Conservation (phyloP, 2,888 invertebrate species). For the Argyresthia albistria region DNA sequence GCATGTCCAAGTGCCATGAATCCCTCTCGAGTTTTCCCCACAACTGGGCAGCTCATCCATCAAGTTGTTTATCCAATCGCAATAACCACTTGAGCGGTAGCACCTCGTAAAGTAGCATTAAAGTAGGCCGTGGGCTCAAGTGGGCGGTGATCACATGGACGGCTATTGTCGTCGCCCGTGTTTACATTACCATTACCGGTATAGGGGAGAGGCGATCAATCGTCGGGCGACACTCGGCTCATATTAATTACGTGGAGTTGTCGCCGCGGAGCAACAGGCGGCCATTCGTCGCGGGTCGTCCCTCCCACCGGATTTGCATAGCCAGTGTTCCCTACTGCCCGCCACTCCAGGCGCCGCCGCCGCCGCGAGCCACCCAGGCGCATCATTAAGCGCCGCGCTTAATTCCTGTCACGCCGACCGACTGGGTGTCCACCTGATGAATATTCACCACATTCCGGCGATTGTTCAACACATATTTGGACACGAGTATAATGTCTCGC, state of each 20-base stretch:
- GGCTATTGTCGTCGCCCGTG: conserved; percentile 51
- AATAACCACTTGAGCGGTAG: conserved; percentile 33
- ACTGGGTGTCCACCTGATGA: conserved; percentile 68
- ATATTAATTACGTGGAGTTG: conserved; percentile 42
- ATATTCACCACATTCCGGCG: conserved; percentile 67
- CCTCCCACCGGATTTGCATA: conserved; percentile 63
- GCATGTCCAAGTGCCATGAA: background rate
- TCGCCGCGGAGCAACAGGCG: conserved; percentile 43
- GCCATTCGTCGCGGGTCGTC: conserved; percentile 62
- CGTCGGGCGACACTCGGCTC: conserved; percentile 57
- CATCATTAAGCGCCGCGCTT: conserved; percentile 54
- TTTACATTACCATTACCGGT: conserved; percentile 57
- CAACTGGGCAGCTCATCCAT: conserved; percentile 15
- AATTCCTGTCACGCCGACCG: conserved; percentile 67
- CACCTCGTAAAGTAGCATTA: conserved; percentile 43
- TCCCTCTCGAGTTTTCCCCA: background rate
- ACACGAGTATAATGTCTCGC: conserved; percentile 27
- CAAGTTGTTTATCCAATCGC: conserved; percentile 40
- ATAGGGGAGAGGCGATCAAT: conserved; percentile 41
- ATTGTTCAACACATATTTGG: conserved; percentile 68
- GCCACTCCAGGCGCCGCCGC: conserved; percentile 32
- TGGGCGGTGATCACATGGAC: conserved; percentile 23
- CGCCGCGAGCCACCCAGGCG: conserved; percentile 45
- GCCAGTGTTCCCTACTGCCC: conserved; percentile 5
- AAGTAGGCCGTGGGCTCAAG: conserved; percentile 26